Evolutionary conservation across 2,113 vertebrate species (phyloP), one percentile per base, ranked within the genome.

Genomic region (Alectura lathami): DNA sequence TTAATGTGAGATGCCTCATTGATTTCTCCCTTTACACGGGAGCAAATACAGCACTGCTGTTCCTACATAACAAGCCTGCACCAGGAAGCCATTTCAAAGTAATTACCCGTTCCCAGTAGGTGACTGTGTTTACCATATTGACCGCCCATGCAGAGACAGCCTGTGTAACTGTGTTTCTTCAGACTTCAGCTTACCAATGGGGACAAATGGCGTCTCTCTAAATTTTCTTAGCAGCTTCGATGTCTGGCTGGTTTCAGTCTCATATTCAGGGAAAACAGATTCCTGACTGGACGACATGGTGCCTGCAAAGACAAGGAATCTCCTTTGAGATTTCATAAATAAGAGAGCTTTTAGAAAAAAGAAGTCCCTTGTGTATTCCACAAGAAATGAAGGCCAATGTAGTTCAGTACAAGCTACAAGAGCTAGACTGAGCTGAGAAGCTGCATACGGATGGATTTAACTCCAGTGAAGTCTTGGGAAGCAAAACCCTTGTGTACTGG

Each of bases 171-270:
- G 13, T n/a, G 4, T 20, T 68, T 50, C 50, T 56, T 26, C 54
- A 66, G n/a, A 38, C 29, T 4, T 51, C 32, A n/a, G 86, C 96
- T 96, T 48, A 96, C 96, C 96, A 0, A 96, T 51, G 12, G 96
- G 96, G 21, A 96, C 95, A 56, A 96, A 96, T 0, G 96, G 96
- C 0, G 80, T 96, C 83, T 96, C 96, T 68, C 93, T 95, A 56
- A 96, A 93, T 67, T 96, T 96, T 4, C 24, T 77, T 34, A 96
- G 17, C 68, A 96, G 47, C 86, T 90, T 96, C 0, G 95, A 74
- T 1, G 95, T 95, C 91, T 96, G 96, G 91, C 92, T 96, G 79
- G 63, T 83, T 12, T 96, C 95, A 1, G 68, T 27, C 38, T 96
- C 95, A 20, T 96, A 96, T 2, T 96, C 76, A 0, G 92, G 2